A percentile compares a stretch with the other conserved stretches of the same genome.
These are phyloP conservation scores for Dicyrtomina minuta DNA, from an alignment of 2,888 invertebrate species.

Conservation along the genomic window DNA sequence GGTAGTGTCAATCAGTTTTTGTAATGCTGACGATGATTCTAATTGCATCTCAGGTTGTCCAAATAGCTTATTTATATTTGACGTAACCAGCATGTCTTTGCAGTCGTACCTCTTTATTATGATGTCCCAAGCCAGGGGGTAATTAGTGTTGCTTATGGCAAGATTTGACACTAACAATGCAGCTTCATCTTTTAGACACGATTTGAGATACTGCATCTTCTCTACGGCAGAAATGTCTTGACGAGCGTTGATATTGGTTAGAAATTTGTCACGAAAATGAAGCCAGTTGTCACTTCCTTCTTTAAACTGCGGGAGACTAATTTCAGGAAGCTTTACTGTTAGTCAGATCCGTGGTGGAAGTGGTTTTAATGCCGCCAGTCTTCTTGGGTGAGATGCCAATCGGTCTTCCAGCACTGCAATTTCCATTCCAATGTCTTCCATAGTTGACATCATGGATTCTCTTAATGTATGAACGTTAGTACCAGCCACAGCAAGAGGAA, in stretches of 20 bases:
- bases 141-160: slow-evolving; percentile 35
- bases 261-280: not conserved
- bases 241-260: not conserved
- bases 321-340: too few relatives aligned
- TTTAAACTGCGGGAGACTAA: too few relatives aligned
- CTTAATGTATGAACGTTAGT: too few relatives aligned
- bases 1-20: slow-evolving; percentile 32
- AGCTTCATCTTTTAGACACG: slow-evolving; percentile 34
- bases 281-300: too few relatives aligned
- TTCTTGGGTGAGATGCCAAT: too few relatives aligned
- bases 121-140: slow-evolving; percentile 34
- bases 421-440: too few relatives aligned
- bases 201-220: slow-evolving; percentile 36
- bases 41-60: not conserved
- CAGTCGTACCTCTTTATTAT: slow-evolving; percentile 35
- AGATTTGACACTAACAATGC: slow-evolving; percentile 27
- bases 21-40: slow-evolving; percentile 17
- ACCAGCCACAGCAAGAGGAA: too few relatives aligned
- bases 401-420: too few relatives aligned
- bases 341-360: too few relatives aligned
- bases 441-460: too few relatives aligned
- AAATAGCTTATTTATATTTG: slow-evolving; percentile 23
- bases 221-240: slow-evolving; percentile 16
- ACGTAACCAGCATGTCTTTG: slow-evolving; percentile 31
- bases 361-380: too few relatives aligned